These are phyloP conservation scores for Hyles vespertilio DNA, from an alignment of 1,140 invertebrate species.

Conservation along the genomic window DNA sequence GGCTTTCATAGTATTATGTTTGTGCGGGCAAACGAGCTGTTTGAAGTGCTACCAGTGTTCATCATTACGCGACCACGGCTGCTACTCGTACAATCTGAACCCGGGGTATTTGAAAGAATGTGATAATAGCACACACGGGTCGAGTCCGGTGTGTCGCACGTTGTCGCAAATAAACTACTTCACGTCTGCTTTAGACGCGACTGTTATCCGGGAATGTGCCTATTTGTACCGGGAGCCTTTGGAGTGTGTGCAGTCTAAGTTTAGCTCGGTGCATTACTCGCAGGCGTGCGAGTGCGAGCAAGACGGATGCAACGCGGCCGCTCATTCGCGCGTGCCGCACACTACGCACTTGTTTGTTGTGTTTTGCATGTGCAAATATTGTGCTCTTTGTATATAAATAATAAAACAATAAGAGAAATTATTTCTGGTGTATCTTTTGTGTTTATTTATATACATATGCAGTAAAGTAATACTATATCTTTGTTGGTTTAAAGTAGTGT, in stretches of 20 bases:
- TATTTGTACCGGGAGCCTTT: slow-evolving; percentile 39
- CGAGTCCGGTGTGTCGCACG: slow-evolving; percentile 17
- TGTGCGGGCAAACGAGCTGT: slow-evolving; percentile 18
- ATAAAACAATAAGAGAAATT: no score
- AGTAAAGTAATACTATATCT: no score
- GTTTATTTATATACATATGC: no score
- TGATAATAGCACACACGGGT: slow-evolving; percentile 7
- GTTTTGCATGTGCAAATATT: no score
- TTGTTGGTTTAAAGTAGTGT: no score
- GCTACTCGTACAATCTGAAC: slow-evolving; percentile 43
- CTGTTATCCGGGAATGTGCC: slow-evolving; percentile 50
- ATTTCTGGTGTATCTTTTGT: no score
- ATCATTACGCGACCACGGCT: slow-evolving; percentile 32
- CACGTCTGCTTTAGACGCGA: slow-evolving; percentile 35
- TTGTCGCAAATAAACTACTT: slow-evolving; percentile 53
- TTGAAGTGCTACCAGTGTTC: slow-evolving; percentile 62
- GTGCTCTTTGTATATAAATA: no score
- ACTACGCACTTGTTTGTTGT: no score
- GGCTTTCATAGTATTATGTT: slow-evolving; percentile 18
- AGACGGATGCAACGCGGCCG: slow-evolving; percentile 60
- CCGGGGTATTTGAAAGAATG: slow-evolving; percentile 42
- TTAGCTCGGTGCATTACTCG: slow-evolving; percentile 51
- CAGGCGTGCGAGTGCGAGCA: slow-evolving; percentile 49
- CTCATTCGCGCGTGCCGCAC: no score
- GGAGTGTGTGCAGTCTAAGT: slow-evolving; percentile 41